A percentile compares a stretch with the other conserved stretches of the same genome.
phyloP scores from a whole-genome alignment of 2,888 invertebrate species.

The Gerris lacustris region DNA sequence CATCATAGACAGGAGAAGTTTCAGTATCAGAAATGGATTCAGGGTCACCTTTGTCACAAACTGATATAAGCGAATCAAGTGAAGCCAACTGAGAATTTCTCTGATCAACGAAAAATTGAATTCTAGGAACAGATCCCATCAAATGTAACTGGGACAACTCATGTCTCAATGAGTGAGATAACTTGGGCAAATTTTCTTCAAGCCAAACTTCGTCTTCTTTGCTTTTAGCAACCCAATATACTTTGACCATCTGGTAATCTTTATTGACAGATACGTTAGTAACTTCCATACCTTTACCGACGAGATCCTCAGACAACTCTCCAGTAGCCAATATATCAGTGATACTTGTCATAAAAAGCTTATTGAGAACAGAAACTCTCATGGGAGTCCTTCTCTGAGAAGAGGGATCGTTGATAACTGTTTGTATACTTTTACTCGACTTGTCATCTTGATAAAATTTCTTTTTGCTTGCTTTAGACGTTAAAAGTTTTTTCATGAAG shows the following conservation, averaged over 20 bases:
- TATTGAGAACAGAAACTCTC: constrained; percentile 7
- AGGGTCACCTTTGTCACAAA: not conserved
- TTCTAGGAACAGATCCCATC: not conserved
- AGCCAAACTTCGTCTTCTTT: not conserved
- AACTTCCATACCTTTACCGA: constrained; percentile 13
- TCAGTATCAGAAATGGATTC: not conserved
- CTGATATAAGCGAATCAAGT: not conserved
- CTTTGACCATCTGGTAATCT: not conserved
- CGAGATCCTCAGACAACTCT: not conserved
- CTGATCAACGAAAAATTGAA: not conserved
- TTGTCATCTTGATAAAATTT: not conserved
- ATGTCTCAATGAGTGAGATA: not conserved
- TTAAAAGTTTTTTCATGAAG: not conserved
- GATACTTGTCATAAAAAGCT: not conserved
- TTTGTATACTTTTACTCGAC: not conserved
- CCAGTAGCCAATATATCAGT: constrained; percentile 7
- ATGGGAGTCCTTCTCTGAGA: not conserved
- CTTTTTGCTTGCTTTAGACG: not conserved
- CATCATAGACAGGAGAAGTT: not conserved
- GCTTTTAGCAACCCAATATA: not conserved
- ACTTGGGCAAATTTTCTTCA: not conserved
- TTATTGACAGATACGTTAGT: constrained; percentile 7
- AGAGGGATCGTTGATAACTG: not conserved
- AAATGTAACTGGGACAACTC: constrained; percentile 7
- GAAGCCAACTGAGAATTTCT: not conserved